phyloP scores from a whole-genome alignment of 1,140 invertebrate genomes.

The Cotesia vestalis region DNA sequence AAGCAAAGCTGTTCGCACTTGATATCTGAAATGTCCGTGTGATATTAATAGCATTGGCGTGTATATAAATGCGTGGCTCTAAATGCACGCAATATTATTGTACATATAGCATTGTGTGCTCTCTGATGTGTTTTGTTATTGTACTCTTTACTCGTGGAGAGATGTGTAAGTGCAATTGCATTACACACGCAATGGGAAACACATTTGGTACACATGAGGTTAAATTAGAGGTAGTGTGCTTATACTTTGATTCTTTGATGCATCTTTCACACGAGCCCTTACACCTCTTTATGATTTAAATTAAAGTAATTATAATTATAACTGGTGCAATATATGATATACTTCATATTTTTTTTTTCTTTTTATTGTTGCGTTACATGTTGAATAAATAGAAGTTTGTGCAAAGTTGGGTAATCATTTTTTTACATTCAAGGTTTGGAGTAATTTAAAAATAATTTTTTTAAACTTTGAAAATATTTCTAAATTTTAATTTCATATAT shows the following conservation, averaged over 20 bases:
- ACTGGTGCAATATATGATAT: too few species aligned
- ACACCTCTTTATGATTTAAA: neutral
- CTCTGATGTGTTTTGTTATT: too few species aligned
- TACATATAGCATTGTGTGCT: neutral
- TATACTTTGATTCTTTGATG: conserved; percentile 1
- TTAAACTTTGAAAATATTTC: too few species aligned
- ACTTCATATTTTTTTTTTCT: too few species aligned
- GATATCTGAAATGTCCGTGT: conserved; percentile 22
- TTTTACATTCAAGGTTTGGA: too few species aligned
- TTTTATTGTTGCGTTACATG: too few species aligned
- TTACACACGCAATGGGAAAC: conserved; percentile 35
- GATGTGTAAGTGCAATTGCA: conserved; percentile 14
- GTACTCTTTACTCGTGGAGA: neutral
- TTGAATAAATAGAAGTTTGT: too few species aligned
- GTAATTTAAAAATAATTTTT: too few species aligned
- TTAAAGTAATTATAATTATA: too few species aligned
- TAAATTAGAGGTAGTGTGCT: conserved; percentile 4
- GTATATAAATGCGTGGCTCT: conserved; percentile 35
- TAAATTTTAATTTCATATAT: too few species aligned
- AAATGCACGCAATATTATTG: conserved; percentile 22
- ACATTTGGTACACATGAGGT: conserved; percentile 10
- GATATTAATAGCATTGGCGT: conserved; percentile 35
- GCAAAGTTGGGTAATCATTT: too few species aligned
- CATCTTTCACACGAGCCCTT: conserved; percentile 16
- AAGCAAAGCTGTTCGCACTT: conserved; percentile 29